These are phyloP conservation scores for Drosophila subsilvestris DNA, from an alignment of 2,888 invertebrate species.

Conservation along the genomic window DNA sequence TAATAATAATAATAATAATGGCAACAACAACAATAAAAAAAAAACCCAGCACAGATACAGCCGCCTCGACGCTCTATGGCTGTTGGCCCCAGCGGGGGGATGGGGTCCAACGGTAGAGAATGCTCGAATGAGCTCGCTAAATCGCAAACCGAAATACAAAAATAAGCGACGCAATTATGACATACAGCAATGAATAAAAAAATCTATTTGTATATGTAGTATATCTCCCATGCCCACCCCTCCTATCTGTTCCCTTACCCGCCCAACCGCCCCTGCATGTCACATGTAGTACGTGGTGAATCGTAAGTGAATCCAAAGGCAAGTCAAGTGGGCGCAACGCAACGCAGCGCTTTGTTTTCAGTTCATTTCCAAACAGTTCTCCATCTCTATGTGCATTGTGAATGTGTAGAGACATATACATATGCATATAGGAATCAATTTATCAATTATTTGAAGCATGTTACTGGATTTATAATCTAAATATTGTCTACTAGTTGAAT, in stretches of 20 bases:
- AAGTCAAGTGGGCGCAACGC: slow-evolving; percentile 30
- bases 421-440: neutral
- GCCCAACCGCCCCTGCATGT: slow-evolving; percentile 2
- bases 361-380: slow-evolving; percentile 10
- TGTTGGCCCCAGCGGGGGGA: neutral
- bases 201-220: neutral
- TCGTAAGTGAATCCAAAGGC: slow-evolving; percentile 34
- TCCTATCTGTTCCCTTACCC: neutral
- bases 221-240: slow-evolving; percentile 1
- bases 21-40: slow-evolving; percentile 10
- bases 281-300: slow-evolving; percentile 27
- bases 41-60: slow-evolving; percentile 52
- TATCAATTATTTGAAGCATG: neutral
- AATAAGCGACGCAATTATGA: slow-evolving; percentile 68
- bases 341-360: neutral
- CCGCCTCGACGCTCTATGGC: neutral
- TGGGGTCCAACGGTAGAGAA: neutral
- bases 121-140: slow-evolving; percentile 41
- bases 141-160: slow-evolving; percentile 46
- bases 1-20: slow-evolving; percentile 20
- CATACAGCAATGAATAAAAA: slow-evolving; percentile 41
- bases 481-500: neutral
- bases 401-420: slow-evolving; percentile 1
- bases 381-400: slow-evolving; percentile 1
- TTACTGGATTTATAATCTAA: slow-evolving; percentile 9